phyloP scores from a whole-genome alignment of 2,888 invertebrate species.

The Tenodera sinensis region DNA sequence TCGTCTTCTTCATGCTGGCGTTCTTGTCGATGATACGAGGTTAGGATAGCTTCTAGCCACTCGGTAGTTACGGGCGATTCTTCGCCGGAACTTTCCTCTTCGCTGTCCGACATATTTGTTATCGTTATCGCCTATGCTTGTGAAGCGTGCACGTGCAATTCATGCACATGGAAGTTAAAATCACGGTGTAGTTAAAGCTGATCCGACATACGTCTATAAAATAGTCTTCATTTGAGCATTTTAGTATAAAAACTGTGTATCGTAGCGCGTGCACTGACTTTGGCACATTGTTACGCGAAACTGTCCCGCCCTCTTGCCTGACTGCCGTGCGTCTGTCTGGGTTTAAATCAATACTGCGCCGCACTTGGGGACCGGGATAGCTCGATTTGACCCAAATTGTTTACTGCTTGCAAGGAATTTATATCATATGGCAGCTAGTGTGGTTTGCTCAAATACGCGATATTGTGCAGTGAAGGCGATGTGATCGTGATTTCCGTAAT shows the following conservation, averaged over 20 bases:
- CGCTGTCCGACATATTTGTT: constrained; percentile 51
- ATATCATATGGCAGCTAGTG: too few species aligned
- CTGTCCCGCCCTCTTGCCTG: not conserved
- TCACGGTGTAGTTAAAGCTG: not conserved
- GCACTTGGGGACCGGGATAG: too few species aligned
- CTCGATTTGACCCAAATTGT: too few species aligned
- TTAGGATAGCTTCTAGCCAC: constrained; percentile 54
- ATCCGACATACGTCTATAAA: not conserved
- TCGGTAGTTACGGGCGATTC: constrained; percentile 56
- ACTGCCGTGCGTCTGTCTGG: not conserved
- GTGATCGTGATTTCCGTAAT: too few species aligned
- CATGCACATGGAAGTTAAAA: too few species aligned
- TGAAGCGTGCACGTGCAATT: too few species aligned
- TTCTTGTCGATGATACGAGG: constrained; percentile 45
- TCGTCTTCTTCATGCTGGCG: not conserved
- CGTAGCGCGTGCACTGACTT: too few species aligned
- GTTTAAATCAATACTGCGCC: not conserved
- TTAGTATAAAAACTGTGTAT: too few species aligned
- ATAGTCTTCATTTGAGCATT: not conserved
- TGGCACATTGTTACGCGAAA: not conserved
- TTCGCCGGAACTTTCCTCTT: constrained; percentile 47
- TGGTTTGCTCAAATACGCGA: too few species aligned
- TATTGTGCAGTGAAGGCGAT: too few species aligned
- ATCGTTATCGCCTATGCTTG: not conserved
- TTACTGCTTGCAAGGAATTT: too few species aligned